These are phyloP conservation scores for Montipora sp. DNA, from an alignment of 64 coral and sea anemone species.

Conservation along the genomic window DNA sequence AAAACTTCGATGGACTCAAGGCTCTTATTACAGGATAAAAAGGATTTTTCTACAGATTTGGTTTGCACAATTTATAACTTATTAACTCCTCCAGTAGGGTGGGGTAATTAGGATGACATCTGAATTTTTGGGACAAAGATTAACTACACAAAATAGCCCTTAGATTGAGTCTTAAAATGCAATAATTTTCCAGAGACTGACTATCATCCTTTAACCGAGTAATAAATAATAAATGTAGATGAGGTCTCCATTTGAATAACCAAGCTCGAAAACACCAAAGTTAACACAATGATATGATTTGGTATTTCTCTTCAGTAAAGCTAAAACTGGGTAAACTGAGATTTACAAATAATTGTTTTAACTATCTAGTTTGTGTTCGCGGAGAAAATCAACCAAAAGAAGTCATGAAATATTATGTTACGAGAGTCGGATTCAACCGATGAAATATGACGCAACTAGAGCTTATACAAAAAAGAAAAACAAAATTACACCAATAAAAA, in stretches of 20 bases:
- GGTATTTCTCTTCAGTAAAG: neutral
- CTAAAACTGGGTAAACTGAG: neutral
- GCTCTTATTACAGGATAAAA: conserved; percentile 37
- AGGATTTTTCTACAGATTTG: conserved; percentile 15
- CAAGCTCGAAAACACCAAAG: neutral
- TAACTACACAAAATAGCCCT: neutral
- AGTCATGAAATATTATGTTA: neutral
- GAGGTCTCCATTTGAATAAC: neutral
- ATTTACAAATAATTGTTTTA: neutral
- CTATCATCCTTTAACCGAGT: neutral
- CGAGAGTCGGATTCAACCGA: too few species aligned
- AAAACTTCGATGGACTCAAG: conserved; percentile 13
- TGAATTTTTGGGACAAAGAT: neutral
- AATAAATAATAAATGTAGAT: conserved; percentile 44
- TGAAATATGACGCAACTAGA: too few species aligned
- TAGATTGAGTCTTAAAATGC: neutral
- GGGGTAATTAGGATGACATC: neutral
- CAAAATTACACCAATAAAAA: too few species aligned
- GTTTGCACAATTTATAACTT: conserved; percentile 12
- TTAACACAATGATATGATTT: neutral
- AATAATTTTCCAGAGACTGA: neutral
- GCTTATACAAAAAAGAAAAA: too few species aligned
- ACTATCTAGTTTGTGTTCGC: neutral
- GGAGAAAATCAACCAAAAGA: neutral
- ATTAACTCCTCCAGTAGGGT: neutral